These are phyloP conservation scores for Pristionchus mayeri DNA, from an alignment of 2,888 invertebrate genomes.

Conservation along the genomic window DNA sequence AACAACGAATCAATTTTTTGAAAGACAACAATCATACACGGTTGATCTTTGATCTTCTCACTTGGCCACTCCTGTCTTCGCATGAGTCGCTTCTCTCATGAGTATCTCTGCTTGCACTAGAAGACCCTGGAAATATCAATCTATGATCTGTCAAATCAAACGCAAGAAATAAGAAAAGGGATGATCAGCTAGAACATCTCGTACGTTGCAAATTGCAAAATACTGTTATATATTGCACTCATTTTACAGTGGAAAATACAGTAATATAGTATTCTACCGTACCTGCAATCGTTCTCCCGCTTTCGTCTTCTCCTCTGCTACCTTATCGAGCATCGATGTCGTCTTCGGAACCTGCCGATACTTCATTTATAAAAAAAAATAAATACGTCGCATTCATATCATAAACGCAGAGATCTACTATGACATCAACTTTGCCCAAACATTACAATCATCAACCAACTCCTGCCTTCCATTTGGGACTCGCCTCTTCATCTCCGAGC, in stretches of 20 bases:
- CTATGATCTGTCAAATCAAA: background rate
- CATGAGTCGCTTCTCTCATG: constrained; percentile 39
- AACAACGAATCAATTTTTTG: background rate
- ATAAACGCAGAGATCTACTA: background rate
- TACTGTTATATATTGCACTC: too few species aligned
- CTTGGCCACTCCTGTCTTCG: constrained; percentile 31
- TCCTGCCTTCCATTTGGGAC: too few species aligned
- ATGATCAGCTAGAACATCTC: background rate
- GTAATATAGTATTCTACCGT: too few species aligned
- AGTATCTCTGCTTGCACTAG: constrained; percentile 35
- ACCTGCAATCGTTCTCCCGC: constrained; percentile 43
- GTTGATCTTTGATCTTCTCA: constrained; percentile 28
- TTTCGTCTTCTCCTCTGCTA: constrained; percentile 44
- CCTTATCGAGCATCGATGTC: constrained; percentile 17
- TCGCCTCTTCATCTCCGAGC: constrained; percentile 47
- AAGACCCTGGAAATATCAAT: constrained; percentile 20
- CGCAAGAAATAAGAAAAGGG: background rate
- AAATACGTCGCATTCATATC: background rate
- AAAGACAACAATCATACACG: constrained; percentile 2
- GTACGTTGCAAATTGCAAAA: too few species aligned
- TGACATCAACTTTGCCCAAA: background rate
- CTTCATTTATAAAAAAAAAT: background rate
- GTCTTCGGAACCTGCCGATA: constrained; percentile 34
- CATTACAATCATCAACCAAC: background rate
- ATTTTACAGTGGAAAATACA: too few species aligned